Evolutionary conservation across 2,797 vertebrate species (phyloP).

Genomic region (Anomalospiza imberbis): DNA sequence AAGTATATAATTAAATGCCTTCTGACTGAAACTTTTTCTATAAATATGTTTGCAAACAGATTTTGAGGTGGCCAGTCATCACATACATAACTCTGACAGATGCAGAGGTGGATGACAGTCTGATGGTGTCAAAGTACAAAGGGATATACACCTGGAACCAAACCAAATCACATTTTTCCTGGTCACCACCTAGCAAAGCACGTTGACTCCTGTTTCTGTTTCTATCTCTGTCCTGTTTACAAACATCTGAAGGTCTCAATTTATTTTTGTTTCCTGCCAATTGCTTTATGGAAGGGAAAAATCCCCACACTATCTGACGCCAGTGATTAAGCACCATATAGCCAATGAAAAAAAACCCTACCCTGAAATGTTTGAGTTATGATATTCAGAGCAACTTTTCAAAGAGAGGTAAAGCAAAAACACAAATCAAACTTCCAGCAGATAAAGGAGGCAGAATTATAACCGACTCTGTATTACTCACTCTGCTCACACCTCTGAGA

Average conservation of each 20-base stretch:
- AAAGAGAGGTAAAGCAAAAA: constrained; percentile 3
- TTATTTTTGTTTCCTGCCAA: not conserved
- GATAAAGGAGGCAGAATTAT: not conserved
- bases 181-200: not conserved
- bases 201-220: not conserved
- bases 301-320: not conserved
- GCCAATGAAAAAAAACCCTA: not conserved
- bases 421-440: not conserved
- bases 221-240: not conserved
- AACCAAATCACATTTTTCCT: not conserved
- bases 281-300: not conserved
- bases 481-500: not conserved
- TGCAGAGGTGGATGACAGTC: not conserved
- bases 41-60: not conserved
- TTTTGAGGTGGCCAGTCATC: not conserved
- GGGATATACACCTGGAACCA: not conserved
- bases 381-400: not conserved
- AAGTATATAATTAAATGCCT: not conserved
- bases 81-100: not conserved
- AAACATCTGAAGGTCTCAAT: not conserved
- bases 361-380: not conserved
- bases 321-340: not conserved
- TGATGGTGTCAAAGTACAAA: not conserved
- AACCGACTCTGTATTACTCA: not conserved
- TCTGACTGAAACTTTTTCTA: not conserved